Evolutionary conservation across 2,113 vertebrate genomes (phyloP), one percentile per base, ranked within the genome.

Genomic region (Ailuropoda melanoleuca): DNA sequence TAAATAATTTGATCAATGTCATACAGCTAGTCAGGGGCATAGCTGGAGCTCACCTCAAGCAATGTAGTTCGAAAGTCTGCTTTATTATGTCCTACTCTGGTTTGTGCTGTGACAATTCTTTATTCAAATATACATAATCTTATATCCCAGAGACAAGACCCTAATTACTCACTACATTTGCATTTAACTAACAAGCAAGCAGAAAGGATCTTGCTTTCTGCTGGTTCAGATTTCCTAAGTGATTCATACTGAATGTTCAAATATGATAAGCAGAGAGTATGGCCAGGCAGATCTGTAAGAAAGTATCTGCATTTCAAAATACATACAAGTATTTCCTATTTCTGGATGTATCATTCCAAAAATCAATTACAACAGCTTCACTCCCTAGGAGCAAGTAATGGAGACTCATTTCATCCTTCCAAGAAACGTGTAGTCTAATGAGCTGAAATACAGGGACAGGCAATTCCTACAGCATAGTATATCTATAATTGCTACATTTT

Each of bases 351-450:
- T 2, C 58, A 96, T 83, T 37, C 37, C 37, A 39, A 46, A 96
- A 97, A 92, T 97, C 53, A 93, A 78, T 24, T 80, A 75, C 12
- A 94, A 43, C 10, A 84, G 34, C 6, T 87, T 96, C 39, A 64
- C 6, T 90, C 83, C 64, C 3, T 17, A 55, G 88, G 23, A 97
- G 17, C 23, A 86, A 98, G 7, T 15, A 11, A 87, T 86, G 70
- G 95, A 96, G 43, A 96, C 18, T 37, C 9, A 98, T 87, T 55
- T 92, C 1, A 31, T 96, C 14, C 62, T 95, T 93, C 77, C 72
- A 97, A 98, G 78, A 98, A 94, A 64, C 55, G 14, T 94, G 14
- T 24, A 88, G 15, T 88, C 26, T 81, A 98, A 97, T 89, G 39
- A 97, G 14, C 2, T 97, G 4, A 39, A 60, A 93, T 86, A 86